These are phyloP conservation scores for Chanos chanos DNA, from an alignment of 2,797 vertebrate genomes.

Conservation along the genomic window DNA sequence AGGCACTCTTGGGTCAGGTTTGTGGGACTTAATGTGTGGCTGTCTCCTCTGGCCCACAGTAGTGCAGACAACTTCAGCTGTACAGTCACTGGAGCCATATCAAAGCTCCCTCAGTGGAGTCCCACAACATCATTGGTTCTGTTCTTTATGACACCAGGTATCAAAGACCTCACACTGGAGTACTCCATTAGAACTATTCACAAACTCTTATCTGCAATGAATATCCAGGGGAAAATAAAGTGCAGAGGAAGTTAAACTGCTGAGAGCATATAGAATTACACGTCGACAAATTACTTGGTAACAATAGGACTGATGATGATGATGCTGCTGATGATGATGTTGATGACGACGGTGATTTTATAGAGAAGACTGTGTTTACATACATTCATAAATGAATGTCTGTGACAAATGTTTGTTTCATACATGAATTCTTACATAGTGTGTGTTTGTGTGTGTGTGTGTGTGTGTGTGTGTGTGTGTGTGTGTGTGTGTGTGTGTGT, in stretches of 20 bases:
- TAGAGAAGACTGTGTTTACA: too few relatives aligned
- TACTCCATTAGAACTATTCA: slow-evolving; percentile 4
- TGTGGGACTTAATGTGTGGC: slow-evolving; percentile 30
- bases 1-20: slow-evolving; percentile 54
- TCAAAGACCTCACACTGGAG: slow-evolving; percentile 22
- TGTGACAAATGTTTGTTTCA: too few relatives aligned
- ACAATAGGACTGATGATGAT: too few relatives aligned
- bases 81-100: slow-evolving; percentile 55
- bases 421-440: too few relatives aligned
- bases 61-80: slow-evolving; percentile 54
- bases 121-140: slow-evolving; percentile 14
- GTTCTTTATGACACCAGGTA: slow-evolving; percentile 19
- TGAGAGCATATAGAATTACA: slow-evolving; percentile 24
- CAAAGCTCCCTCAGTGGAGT: slow-evolving; percentile 3
- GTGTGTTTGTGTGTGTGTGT: too few relatives aligned
- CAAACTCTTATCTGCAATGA: slow-evolving; percentile 22
- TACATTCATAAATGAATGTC: too few relatives aligned
- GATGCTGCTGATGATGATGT: too few relatives aligned
- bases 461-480: too few relatives aligned
- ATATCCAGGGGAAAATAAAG: slow-evolving; percentile 26
- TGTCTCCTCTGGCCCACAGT: too few relatives aligned
- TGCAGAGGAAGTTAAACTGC: slow-evolving; percentile 6
- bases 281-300: too few relatives aligned
- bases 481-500: neutral
- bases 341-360: too few relatives aligned